These are phyloP conservation scores for Ligdia adustata DNA, from an alignment of 2,888 invertebrate species.

Conservation along the genomic window DNA sequence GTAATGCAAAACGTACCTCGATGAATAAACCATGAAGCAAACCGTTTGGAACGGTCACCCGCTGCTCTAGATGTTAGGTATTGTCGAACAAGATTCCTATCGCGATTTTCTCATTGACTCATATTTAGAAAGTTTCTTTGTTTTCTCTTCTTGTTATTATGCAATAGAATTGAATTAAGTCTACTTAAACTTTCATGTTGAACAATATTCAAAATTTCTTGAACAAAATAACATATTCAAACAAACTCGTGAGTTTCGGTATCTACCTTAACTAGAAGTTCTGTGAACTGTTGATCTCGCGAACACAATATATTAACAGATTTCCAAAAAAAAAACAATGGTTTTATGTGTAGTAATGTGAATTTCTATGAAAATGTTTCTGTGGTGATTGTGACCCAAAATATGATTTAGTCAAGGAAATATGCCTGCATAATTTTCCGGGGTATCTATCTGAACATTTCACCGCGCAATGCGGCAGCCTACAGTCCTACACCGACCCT, in stretches of 20 bases:
- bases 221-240: too few relatives aligned
- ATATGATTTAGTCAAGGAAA: not conserved
- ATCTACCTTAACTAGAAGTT: too few relatives aligned
- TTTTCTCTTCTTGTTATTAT: too few relatives aligned
- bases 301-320: too few relatives aligned
- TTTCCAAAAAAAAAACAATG: too few relatives aligned
- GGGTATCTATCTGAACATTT: slow-evolving; percentile 10
- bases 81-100: slow-evolving; percentile 25
- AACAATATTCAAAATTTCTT: too few relatives aligned
- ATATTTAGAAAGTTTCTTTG: not conserved
- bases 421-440: slow-evolving; percentile 4
- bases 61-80: slow-evolving; percentile 34
- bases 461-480: slow-evolving; percentile 54
- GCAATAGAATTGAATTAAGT: too few relatives aligned
- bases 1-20: slow-evolving; percentile 33
- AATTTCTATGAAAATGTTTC: too few relatives aligned
- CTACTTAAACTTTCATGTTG: too few relatives aligned
- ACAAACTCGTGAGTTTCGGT: too few relatives aligned
- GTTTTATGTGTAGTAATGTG: too few relatives aligned
- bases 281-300: too few relatives aligned
- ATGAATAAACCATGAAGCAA: slow-evolving; percentile 39
- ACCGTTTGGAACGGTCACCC: slow-evolving; percentile 38
- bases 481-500: slow-evolving; percentile 46
- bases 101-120: slow-evolving; percentile 17
- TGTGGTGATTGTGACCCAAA: not conserved